Percentiles rank a stretch among this genome's conserved stretches.
phyloP scores from a whole-genome alignment of 1,140 invertebrate species.

The Papilio xuthus region DNA sequence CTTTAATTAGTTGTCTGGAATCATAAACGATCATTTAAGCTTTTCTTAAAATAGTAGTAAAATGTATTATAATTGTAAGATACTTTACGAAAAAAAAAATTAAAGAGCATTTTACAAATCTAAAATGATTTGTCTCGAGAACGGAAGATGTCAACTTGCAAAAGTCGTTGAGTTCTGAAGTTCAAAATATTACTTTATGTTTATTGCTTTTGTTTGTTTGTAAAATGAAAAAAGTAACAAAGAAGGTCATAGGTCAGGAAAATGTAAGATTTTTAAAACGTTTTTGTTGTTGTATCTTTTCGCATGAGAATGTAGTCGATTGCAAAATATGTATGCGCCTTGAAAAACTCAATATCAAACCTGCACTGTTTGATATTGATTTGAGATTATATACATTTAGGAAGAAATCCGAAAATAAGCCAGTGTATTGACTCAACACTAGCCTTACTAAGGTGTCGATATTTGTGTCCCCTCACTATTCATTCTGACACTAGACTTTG shows the following conservation, averaged over 20 bases:
- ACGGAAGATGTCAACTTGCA: slow-evolving; percentile 2
- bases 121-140: slow-evolving; percentile 5
- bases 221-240: neutral
- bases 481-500: too few species aligned
- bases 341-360: neutral
- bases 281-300: neutral
- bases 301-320: neutral
- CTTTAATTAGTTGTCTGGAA: too few species aligned
- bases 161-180: slow-evolving; percentile 14
- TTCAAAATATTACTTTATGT: neutral
- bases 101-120: neutral
- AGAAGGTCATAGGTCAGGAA: neutral
- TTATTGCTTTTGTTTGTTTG: neutral
- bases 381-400: neutral
- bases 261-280: neutral
- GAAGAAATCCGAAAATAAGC: too few species aligned
- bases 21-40: too few species aligned
- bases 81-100: neutral
- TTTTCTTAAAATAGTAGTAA: neutral
- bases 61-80: neutral
- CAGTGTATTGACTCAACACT: too few species aligned
- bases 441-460: too few species aligned
- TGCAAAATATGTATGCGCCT: neutral
- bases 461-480: too few species aligned
- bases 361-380: too few species aligned